phyloP scores from a whole-genome alignment of 1,140 invertebrate species.

The Heterodera carotae region DNA sequence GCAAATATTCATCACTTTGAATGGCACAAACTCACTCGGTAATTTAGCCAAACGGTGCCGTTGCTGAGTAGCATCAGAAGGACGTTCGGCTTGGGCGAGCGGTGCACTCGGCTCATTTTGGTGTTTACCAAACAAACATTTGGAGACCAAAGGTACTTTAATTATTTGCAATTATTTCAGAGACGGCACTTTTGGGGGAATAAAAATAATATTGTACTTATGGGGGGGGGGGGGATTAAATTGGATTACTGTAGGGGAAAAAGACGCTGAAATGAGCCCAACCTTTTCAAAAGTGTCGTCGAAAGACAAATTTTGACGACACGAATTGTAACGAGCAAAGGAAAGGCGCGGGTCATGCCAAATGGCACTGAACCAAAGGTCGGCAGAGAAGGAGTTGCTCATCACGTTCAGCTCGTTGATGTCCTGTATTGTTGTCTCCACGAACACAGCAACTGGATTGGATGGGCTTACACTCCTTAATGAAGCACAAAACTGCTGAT shows the following conservation, averaged over 20 bases:
- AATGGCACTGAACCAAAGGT: slow-evolving; percentile 63
- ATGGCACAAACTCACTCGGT: slow-evolving; percentile 53
- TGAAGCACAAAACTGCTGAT: not conserved
- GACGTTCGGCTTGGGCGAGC: slow-evolving; percentile 63
- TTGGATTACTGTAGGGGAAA: not conserved
- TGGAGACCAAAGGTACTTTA: slow-evolving; percentile 60
- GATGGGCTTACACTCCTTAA: slow-evolving; percentile 46
- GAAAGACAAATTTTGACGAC: slow-evolving; percentile 62
- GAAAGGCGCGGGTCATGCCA: slow-evolving; percentile 63
- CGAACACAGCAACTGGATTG: slow-evolving; percentile 54
- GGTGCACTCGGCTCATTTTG: slow-evolving; percentile 55
- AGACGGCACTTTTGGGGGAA: too few species aligned
- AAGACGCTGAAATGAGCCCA: slow-evolving; percentile 1
- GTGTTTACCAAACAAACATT: slow-evolving; percentile 65
- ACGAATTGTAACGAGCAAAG: slow-evolving; percentile 60
- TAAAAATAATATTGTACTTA: slow-evolving; percentile 15
- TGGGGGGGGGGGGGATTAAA: too few species aligned
- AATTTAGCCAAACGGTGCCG: slow-evolving; percentile 64
- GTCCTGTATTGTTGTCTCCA: slow-evolving; percentile 62
- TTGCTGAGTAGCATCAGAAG: slow-evolving; percentile 62
- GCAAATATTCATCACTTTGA: not conserved
- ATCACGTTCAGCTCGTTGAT: slow-evolving; percentile 61
- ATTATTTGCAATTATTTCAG: too few species aligned
- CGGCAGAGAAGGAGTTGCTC: slow-evolving; percentile 62
- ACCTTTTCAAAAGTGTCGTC: slow-evolving; percentile 65